A percentile compares a stretch with the other conserved stretches of the same genome.
Evolutionary conservation across 2,113 vertebrate species (phyloP).

Genomic region (Hucho hucho): DNA sequence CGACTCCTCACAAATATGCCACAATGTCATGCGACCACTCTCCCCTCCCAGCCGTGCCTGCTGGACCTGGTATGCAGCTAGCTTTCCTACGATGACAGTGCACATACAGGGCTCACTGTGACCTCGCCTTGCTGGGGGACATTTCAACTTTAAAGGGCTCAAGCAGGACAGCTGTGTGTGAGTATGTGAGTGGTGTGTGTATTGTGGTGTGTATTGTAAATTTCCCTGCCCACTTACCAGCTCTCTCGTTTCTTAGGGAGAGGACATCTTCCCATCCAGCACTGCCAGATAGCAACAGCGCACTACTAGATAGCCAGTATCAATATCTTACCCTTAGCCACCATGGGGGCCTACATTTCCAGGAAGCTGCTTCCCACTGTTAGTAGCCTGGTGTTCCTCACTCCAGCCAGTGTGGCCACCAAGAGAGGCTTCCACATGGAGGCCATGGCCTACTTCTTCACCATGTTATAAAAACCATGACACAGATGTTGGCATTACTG

Average conservation of each 20-base stretch:
- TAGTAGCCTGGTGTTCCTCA: conserved; percentile 91
- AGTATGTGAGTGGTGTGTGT: too few relatives aligned
- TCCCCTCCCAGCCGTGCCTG: conserved; percentile 31
- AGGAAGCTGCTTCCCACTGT: conserved; percentile 91
- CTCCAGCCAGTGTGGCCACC: conserved; percentile 86
- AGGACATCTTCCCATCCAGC: neutral
- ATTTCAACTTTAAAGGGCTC: conserved; percentile 81
- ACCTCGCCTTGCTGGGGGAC: conserved; percentile 40
- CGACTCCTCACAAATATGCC: conserved; percentile 23
- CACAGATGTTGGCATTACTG: neutral
- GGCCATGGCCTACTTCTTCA: conserved; percentile 98
- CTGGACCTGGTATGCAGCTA: conserved; percentile 52
- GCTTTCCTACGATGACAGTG: conserved; percentile 62
- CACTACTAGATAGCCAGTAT: neutral
- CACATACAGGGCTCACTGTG: conserved; percentile 26
- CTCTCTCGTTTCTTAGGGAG: neutral
- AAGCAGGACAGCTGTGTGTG: conserved; percentile 65
- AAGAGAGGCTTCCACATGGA: conserved; percentile 96
- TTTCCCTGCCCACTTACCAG: neutral
- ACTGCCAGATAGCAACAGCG: conserved; percentile 61
- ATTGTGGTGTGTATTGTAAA: neutral
- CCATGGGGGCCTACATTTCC: conserved; percentile 90
- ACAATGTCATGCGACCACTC: conserved; percentile 1
- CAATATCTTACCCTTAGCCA: neutral
- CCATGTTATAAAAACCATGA: conserved; percentile 88